Percentiles rank a stretch among this genome's conserved stretches.
Conservation (phyloP, 2,797 vertebrate genomes). For the Gymnoscopelus microlampas region DNA sequence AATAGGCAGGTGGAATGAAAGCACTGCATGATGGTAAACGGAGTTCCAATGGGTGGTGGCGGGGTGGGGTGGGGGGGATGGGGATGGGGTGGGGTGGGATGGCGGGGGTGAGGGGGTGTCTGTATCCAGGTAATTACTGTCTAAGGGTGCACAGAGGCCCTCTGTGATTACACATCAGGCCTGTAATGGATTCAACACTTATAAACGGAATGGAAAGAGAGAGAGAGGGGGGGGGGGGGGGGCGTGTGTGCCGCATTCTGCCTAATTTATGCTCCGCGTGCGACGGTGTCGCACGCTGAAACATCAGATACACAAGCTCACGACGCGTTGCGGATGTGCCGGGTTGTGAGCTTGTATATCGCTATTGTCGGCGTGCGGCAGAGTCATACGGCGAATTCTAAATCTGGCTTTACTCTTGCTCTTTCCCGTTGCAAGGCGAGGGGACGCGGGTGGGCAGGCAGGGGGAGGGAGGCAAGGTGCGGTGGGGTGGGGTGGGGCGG, state of each 20-base stretch:
- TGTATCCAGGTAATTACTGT: conserved; percentile 85
- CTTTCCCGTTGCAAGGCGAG: conserved; percentile 56
- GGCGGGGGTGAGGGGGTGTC: conserved; percentile 65
- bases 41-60: conserved; percentile 68
- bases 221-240: conserved; percentile 25
- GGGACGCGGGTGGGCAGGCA: conserved; percentile 30
- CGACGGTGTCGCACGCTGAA: too few relatives aligned
- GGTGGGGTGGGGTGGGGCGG: conserved; percentile 62
- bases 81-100: conserved; percentile 54
- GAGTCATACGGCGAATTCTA: too few relatives aligned
- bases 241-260: conserved; percentile 65
- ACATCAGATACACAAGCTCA: too few relatives aligned
- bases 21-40: conserved; percentile 77
- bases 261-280: too few relatives aligned
- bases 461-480: conserved; percentile 42
- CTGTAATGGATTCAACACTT: conserved; percentile 88
- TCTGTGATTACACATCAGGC: conserved; percentile 87
- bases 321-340: too few relatives aligned
- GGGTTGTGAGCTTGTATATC: too few relatives aligned
- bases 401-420: conserved; percentile 33
- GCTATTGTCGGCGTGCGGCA: too few relatives aligned
- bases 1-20: conserved; percentile 48
- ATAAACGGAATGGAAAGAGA: conserved; percentile 66
- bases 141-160: conserved; percentile 80
- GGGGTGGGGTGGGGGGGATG: conserved; percentile 59